Base-by-base conservation (phyloP, 2,888 invertebrate species). In the Drosophila helvetica region DNA sequence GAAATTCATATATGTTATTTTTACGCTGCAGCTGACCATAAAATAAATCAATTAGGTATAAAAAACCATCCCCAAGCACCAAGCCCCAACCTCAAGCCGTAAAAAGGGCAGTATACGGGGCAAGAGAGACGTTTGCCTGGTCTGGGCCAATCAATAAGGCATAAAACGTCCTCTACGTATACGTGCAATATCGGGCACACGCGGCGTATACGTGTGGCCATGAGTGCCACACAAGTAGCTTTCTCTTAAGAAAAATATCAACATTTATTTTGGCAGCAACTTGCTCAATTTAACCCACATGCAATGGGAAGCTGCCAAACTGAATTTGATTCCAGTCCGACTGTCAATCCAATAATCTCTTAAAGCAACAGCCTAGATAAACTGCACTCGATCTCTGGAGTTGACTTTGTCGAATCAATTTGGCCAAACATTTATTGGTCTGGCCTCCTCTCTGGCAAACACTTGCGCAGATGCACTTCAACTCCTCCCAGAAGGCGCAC, bases 341-440 rank as follows among this genome's bases (percentile, higher is more conserved):
- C 67, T 67, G 67, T 51, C 71, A 67, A 51, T 71, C 71, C 51
- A 71, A 71, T 71, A 58, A 45, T 61, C 67, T 33, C 22, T 57
- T 57, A 25, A 48, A 25, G 70, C 58, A 51, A 3, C 43, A n/a
- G 22, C 64, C 68, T 81, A 62, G 66, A 63, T 60, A 70, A 27
- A 48, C 46, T 74, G 64, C 66, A 66, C 46, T 51, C 72, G 53
- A 50, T 61, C 59, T 47, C 51, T 55, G 53, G 66, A 78, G 87
- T 75, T 75, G 65, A 53, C 82, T 83, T 69, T 79, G 77, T 79
- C 87, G 74, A 81, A 87, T 87, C 83, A 85, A 87, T 83, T 83
- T 87, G 74, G 38, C 54, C 75, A 66, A 73, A 73, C 83, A 79
- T 84, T 86, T 87, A 83, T 83, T 83, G 83, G 87, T 73, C 85